A percentile compares a stretch with the other conserved stretches of the same genome.
Conservation (phyloP, 2,797 vertebrate species). For the Rhinella marina region DNA sequence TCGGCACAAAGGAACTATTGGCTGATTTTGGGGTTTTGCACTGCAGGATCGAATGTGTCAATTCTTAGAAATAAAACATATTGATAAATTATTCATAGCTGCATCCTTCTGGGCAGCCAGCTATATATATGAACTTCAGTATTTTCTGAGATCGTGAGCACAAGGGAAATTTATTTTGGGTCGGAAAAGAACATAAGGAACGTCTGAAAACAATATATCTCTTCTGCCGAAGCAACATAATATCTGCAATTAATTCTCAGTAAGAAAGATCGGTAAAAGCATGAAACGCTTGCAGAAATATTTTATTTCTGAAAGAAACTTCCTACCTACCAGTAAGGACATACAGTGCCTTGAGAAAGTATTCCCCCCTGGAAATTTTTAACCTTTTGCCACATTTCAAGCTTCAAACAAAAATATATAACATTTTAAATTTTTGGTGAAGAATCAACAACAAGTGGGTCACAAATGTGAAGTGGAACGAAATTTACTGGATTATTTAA, state of each 20-base stretch:
- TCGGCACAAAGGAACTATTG: not conserved
- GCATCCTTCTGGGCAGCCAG: not conserved
- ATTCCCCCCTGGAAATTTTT: no score
- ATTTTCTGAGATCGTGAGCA: not conserved
- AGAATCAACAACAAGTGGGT: no score
- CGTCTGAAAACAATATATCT: not conserved
- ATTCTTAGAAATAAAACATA: not conserved
- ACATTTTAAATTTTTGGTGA: no score
- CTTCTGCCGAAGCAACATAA: not conserved
- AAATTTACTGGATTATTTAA: no score
- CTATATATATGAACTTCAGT: not conserved
- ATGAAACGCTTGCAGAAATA: not conserved
- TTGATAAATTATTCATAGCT: not conserved
- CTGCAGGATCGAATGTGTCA: not conserved
- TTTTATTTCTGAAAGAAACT: not conserved
- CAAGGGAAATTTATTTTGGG: conserved; percentile 15
- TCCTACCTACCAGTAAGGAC: no score
- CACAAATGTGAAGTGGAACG: no score
- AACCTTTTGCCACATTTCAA: no score
- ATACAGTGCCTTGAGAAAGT: no score
- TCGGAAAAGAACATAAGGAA: conserved; percentile 12
- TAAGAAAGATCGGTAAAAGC: not conserved
- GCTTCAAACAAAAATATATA: no score
- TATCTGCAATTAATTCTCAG: not conserved
- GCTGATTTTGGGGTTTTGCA: not conserved